Evolutionary conservation across 1,140 invertebrate species (phyloP).

Genomic region (Hylaeus anthracinus): DNA sequence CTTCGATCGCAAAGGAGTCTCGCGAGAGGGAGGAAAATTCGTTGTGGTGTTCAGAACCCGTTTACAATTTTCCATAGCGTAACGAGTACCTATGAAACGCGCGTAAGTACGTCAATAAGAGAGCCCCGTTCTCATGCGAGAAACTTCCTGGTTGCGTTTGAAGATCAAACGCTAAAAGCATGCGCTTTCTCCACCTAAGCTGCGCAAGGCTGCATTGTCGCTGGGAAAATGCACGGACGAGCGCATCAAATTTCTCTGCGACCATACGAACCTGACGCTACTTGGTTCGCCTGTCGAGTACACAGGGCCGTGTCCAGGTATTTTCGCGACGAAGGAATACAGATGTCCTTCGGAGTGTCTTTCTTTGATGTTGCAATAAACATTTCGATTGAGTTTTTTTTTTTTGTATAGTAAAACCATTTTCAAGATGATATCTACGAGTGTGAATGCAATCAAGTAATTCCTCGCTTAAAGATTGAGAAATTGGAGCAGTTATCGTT

Average conservation of each 20-base stretch:
- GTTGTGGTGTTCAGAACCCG: not conserved
- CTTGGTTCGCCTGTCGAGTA: conserved; percentile 3
- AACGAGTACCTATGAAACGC: not conserved
- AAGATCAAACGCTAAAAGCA: conserved; percentile 58
- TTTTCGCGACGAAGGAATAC: too few species aligned
- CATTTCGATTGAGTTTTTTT: too few species aligned
- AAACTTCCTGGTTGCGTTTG: conserved; percentile 40
- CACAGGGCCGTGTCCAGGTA: not conserved
- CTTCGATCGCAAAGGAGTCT: not conserved
- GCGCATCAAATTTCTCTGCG: conserved; percentile 31
- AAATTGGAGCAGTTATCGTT: too few species aligned
- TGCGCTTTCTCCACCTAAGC: conserved; percentile 27
- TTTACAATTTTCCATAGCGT: not conserved
- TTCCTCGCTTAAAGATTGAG: too few species aligned
- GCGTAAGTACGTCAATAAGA: not conserved
- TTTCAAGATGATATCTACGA: too few species aligned
- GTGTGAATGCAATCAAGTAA: too few species aligned
- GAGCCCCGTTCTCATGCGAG: conserved; percentile 9
- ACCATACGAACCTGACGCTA: not conserved
- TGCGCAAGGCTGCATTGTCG: conserved; percentile 41
- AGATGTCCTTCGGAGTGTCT: too few species aligned
- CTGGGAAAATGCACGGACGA: conserved; percentile 56
- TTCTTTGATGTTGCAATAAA: too few species aligned
- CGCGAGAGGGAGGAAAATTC: conserved; percentile 14
- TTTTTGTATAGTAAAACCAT: too few species aligned